These are phyloP conservation scores for Apostichopus parvimensis DNA, from an alignment of 35 echinoderm and acorn worm genomes.

Conservation along the genomic window DNA sequence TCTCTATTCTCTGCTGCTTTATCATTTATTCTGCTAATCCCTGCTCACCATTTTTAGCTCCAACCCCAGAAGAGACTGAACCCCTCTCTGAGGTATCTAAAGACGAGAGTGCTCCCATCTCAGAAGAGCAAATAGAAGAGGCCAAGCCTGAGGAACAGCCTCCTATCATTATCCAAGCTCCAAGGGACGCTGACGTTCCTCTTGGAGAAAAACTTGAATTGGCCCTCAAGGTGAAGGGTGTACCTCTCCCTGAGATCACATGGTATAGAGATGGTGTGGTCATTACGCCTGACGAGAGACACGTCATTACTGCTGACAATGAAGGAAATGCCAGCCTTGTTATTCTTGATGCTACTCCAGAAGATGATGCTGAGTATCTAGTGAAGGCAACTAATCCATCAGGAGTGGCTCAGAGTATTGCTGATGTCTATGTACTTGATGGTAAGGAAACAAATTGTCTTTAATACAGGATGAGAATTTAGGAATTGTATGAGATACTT, in stretches of 20 bases:
- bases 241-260: slow-evolving; percentile 72
- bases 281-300: slow-evolving; percentile 64
- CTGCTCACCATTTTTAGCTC: slow-evolving; percentile 29
- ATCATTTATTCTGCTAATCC: slow-evolving; percentile 24
- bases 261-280: slow-evolving; percentile 94
- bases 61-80: slow-evolving; percentile 55
- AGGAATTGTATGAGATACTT: no score
- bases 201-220: slow-evolving; percentile 72
- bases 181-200: slow-evolving; percentile 74
- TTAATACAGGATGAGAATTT: no score
- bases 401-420: slow-evolving; percentile 80
- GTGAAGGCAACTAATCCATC: slow-evolving; percentile 89
- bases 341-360: slow-evolving; percentile 77
- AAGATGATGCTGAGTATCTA: slow-evolving; percentile 97
- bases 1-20: neutral
- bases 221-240: slow-evolving; percentile 70
- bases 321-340: slow-evolving; percentile 83
- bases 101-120: slow-evolving; percentile 52
- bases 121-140: slow-evolving; percentile 56
- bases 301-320: slow-evolving; percentile 70
- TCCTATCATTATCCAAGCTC: slow-evolving; percentile 69
- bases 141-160: slow-evolving; percentile 67
- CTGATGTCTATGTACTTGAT: slow-evolving; percentile 83
- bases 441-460: neutral
- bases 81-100: slow-evolving; percentile 59